These are phyloP conservation scores for Varanus salvator DNA, from an alignment of 2,113 vertebrate genomes.

Conservation along the genomic window DNA sequence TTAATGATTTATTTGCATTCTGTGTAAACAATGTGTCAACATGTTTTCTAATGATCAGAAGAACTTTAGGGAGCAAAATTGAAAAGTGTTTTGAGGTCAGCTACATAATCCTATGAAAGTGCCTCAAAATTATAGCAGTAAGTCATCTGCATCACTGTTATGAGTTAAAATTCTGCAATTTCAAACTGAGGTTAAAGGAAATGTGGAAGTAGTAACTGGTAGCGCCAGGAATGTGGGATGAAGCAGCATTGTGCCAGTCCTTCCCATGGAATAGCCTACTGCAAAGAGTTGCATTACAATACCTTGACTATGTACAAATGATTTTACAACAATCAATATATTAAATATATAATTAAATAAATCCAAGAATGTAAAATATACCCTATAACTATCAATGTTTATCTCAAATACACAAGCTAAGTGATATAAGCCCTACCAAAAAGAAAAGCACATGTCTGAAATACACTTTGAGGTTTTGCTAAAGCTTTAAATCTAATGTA, in stretches of 20 bases:
- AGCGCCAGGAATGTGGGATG: constrained; percentile 35
- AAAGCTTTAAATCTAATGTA: constrained; percentile 49
- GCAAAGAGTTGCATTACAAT: constrained; percentile 64
- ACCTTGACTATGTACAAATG: constrained; percentile 76
- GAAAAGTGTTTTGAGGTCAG: constrained; percentile 50
- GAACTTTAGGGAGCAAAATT: constrained; percentile 59
- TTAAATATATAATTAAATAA: constrained; percentile 82
- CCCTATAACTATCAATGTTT: constrained; percentile 47
- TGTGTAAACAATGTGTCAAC: constrained; percentile 42
- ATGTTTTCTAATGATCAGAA: constrained; percentile 57
- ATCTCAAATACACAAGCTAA: constrained; percentile 65
- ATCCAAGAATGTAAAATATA: constrained; percentile 73
- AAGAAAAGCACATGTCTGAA: constrained; percentile 58
- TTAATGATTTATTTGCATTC: background rate
- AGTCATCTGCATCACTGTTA: constrained; percentile 48
- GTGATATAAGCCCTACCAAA: constrained; percentile 52
- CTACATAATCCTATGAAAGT: constrained; percentile 59
- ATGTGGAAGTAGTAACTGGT: constrained; percentile 15
- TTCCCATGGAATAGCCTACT: constrained; percentile 57
- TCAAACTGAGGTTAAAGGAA: constrained; percentile 50
- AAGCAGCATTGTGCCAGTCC: constrained; percentile 35
- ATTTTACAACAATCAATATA: constrained; percentile 79
- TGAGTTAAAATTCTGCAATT: constrained; percentile 37
- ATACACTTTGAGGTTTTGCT: constrained; percentile 41
- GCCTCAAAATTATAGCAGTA: constrained; percentile 42